These are phyloP conservation scores for Aphis craccivora DNA, from an alignment of 1,140 invertebrate genomes.

Conservation along the genomic window DNA sequence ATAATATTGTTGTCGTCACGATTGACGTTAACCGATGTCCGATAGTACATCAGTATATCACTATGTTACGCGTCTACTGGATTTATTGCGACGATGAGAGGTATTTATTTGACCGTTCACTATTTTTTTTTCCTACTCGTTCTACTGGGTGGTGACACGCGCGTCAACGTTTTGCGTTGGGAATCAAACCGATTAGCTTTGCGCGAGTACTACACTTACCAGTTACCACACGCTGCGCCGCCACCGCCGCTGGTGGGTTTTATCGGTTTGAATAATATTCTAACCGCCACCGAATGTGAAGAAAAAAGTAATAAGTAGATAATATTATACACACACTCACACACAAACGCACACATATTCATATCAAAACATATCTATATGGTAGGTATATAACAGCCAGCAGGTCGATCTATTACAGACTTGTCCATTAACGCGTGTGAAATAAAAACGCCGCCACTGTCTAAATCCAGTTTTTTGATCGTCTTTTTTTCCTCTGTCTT, in stretches of 20 bases:
- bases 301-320: conserved; percentile 3
- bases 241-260: neutral
- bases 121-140: neutral
- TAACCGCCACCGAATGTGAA: conserved; percentile 1
- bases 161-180: neutral
- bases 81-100: neutral
- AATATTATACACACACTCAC: neutral
- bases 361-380: neutral
- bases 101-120: neutral
- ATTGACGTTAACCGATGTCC: neutral
- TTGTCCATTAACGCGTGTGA: conserved; percentile 37
- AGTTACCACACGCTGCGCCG: conserved; percentile 9
- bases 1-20: neutral
- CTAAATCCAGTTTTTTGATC: conserved; percentile 38
- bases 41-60: neutral
- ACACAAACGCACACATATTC: neutral
- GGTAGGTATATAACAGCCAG: neutral
- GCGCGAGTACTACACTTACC: neutral
- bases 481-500: neutral
- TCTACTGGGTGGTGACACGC: conserved; percentile 9
- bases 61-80: neutral
- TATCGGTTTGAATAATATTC: conserved; percentile 31
- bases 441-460: conserved; percentile 25
- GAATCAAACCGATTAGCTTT: conserved; percentile 5
- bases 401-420: neutral